Conservation (phyloP, 1,140 invertebrate species). For the Penaeus japonicus region DNA sequence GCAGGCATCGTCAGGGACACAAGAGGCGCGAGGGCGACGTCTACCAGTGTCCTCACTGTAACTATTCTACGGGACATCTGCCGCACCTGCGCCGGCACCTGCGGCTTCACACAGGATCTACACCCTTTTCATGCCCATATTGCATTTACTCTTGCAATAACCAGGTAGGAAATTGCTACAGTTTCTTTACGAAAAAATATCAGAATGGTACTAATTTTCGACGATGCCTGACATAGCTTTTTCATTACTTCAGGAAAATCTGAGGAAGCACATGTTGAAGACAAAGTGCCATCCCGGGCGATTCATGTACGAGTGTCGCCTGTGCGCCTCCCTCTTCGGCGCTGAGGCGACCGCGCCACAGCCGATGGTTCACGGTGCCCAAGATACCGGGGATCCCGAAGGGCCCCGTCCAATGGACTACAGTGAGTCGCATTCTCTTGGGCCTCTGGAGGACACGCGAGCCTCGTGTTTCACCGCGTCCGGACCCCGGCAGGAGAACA, state of each 20-base stretch:
- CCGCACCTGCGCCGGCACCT: slow-evolving; percentile 63
- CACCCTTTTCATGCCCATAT: slow-evolving; percentile 60
- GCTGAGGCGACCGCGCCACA: not conserved
- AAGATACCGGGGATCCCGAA: too few species aligned
- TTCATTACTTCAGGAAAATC: slow-evolving; percentile 41
- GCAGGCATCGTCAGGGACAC: slow-evolving; percentile 34
- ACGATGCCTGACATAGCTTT: not conserved
- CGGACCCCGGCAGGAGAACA: not conserved
- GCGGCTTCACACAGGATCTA: slow-evolving; percentile 64
- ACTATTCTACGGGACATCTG: slow-evolving; percentile 49
- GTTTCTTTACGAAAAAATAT: too few species aligned
- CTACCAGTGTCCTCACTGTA: slow-evolving; percentile 55
- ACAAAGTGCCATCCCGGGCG: slow-evolving; percentile 43
- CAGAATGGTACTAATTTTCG: too few species aligned
- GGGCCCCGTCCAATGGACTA: not conserved
- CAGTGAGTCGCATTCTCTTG: not conserved
- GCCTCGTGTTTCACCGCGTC: not conserved
- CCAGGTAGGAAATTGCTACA: slow-evolving; percentile 13
- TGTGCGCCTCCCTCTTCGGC: slow-evolving; percentile 1
- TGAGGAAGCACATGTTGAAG: slow-evolving; percentile 54
- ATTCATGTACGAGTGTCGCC: slow-evolving; percentile 49
- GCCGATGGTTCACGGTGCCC: not conserved
- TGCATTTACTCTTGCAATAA: slow-evolving; percentile 58
- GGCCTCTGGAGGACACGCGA: not conserved
- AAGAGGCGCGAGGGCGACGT: slow-evolving; percentile 29